A percentile compares a stretch with the other conserved stretches of the same genome.
These are phyloP conservation scores for Stercorarius parasiticus DNA, from an alignment of 2,113 vertebrate species.

Conservation along the genomic window DNA sequence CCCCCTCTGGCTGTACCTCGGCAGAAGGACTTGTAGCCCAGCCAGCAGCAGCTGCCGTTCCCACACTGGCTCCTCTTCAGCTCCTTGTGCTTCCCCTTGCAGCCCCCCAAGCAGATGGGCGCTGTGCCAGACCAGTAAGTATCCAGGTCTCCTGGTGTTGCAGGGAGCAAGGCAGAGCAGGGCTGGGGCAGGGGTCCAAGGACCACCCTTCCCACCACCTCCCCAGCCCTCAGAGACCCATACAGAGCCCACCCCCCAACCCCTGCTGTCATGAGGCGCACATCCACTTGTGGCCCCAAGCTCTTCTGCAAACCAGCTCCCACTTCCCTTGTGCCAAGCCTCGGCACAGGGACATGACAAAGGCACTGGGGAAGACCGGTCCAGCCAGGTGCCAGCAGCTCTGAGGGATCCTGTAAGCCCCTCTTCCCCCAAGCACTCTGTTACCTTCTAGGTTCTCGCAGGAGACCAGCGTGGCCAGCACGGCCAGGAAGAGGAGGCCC, in stretches of 20 bases:
- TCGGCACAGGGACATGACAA: accelerated
- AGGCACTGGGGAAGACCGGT: background rate
- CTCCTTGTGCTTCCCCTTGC: constrained; percentile 77
- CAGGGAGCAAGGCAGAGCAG: background rate
- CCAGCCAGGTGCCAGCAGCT: background rate
- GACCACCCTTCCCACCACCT: background rate
- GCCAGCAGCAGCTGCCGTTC: constrained; percentile 83
- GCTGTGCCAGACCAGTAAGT: constrained; percentile 84
- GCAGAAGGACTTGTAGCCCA: constrained; percentile 84
- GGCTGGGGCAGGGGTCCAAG: background rate
- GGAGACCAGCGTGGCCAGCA: background rate
- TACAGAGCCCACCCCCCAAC: background rate
- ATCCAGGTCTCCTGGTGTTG: constrained; percentile 20
- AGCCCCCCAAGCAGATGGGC: constrained; percentile 79
- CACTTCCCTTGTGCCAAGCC: accelerated
- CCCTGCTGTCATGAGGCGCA: background rate
- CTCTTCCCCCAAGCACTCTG: background rate
- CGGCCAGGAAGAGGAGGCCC: background rate
- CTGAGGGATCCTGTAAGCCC: background rate
- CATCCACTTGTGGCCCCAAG: background rate
- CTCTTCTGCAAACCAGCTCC: background rate
- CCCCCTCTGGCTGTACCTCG: constrained; percentile 63
- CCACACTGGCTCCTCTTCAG: constrained; percentile 81
- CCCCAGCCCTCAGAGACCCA: background rate
- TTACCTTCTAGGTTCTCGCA: constrained; percentile 53